A percentile compares a stretch with the other conserved stretches of the same genome.
Evolutionary conservation across 2,113 vertebrate species (phyloP).

Genomic region (Microcebus tavaratra): DNA sequence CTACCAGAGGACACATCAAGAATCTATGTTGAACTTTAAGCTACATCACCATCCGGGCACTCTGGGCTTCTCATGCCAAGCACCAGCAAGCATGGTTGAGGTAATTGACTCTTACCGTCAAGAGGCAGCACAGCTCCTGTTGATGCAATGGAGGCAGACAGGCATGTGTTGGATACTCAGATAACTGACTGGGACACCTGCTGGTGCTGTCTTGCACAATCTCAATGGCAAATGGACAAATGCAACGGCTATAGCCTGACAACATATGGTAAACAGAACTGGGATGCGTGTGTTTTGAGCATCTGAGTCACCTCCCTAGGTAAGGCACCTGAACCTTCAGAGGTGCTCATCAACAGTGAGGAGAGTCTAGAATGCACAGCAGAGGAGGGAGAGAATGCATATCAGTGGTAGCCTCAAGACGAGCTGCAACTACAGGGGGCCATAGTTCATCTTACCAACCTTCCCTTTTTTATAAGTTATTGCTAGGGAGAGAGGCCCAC

Average conservation of each 20-base stretch:
- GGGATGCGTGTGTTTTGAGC: not conserved
- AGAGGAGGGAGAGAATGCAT: not conserved
- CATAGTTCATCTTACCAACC: not conserved
- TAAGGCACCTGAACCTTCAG: not conserved
- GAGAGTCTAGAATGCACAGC: not conserved
- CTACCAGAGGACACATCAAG: not conserved
- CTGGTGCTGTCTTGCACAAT: not conserved
- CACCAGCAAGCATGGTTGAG: not conserved
- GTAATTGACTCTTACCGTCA: not conserved
- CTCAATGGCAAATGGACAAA: not conserved
- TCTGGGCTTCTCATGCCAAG: not conserved
- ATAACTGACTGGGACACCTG: not conserved
- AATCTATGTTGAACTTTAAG: not conserved
- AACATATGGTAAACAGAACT: not conserved
- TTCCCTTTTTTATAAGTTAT: not conserved
- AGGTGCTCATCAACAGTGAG: not conserved
- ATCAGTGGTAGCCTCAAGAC: not conserved
- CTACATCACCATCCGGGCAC: not conserved
- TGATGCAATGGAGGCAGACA: not conserved
- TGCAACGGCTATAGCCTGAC: not conserved
- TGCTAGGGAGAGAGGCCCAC: not conserved
- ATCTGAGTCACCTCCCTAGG: not conserved
- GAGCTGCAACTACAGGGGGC: not conserved
- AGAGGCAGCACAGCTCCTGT: not conserved
- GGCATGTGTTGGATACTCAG: not conserved